Evolutionary conservation across 92 coral and sea anemone genomes (phyloP), one percentile per base, ranked within the genome.

Genomic region (Siderastrea siderea): DNA sequence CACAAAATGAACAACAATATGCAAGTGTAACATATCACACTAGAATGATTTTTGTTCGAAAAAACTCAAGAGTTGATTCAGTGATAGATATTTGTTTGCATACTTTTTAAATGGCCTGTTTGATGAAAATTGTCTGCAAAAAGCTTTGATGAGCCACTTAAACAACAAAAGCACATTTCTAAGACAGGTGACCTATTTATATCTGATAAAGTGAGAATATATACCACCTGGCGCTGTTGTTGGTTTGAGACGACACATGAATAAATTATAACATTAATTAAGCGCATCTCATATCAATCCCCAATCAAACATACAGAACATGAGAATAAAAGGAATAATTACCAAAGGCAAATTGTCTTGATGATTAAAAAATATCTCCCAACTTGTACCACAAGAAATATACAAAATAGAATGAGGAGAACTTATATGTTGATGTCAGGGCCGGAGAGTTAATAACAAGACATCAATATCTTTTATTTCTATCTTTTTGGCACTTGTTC

Each of bases 171-270:
- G 78, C 86, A 69, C 57, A 82, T 82, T 82, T 69, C 55, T 51
- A 44, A 10, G 68, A 70, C 68, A 69, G 78, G 86, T 82, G 78
- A 82, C 43, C 43, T 70, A 48, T 15, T 16, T 47, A 69, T 69
- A 15, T 72, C 77, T 51, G 3, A 60, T 2, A 60, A 62, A 57
- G 38, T 45, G 5, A 53, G 57, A 81, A 58, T 44, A 82, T 55
- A 14, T 1, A 17, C 51, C 86, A 82, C 86, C 86, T 82, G 86
- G 86, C 64, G 14, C 75, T 70, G 84, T 19, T 80, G 78, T 70
- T 71, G 76, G 16, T 70, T 81, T 45, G 71, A 55, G 68, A 57
- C 75, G 71, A 70, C 68, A 55, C 52, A 80, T 68, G 77, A 69
- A 81, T 71, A 73, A 26, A 52, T 48, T 4, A 50, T 47, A 47